Evolutionary conservation across 2,888 invertebrate species (phyloP), one percentile per base, ranked within the genome.

Genomic region (Lasioglossum morio): DNA sequence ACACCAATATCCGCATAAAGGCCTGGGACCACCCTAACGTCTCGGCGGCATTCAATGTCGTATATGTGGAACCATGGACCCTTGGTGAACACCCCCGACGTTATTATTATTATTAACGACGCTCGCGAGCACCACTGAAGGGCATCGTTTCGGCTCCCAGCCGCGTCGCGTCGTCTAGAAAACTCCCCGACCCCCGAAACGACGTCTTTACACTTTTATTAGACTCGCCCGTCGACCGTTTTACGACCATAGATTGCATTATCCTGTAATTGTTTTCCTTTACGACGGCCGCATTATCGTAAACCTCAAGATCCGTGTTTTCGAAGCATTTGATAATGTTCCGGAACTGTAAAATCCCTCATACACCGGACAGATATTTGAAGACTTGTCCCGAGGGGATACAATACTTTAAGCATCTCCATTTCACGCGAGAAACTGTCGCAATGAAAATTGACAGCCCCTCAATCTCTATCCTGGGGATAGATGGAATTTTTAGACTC

Each of bases 71-170:
- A 57, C 80, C 57, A 75, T 70, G 76, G 73, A 77, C 82, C 79
- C 79, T 85, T 63, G 77, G 82, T 72, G 80, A 87, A 87, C 84
- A 77, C 89, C 84, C 88, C 27, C 43, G 46, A 60, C 81, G 83
- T 86, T 85, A 89, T 89, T 88, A 88, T 90, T 89, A 89, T 88
- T 89, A 89, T 90, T 88, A 88, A 90, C 85, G 85, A 75, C 53
- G 30, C 79, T 79, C 74, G 46, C 57, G 84, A 79, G 78, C 48
- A 16, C 10, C 30, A 23, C 34, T 23, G 76, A 34, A 75, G 70
- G 70, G 19, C 8, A 43, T 75, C 37, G 80, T 80, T 80, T 63
- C n/a, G 30, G 34, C 14, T 37, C 37, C 46, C 48, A 7, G 23
- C 37, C n/a, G 48, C 23, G 57, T 14, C 72, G 30, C 43, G 23